Base-by-base conservation (phyloP, 2,888 invertebrate genomes). In the Xestia rhomboidea region DNA sequence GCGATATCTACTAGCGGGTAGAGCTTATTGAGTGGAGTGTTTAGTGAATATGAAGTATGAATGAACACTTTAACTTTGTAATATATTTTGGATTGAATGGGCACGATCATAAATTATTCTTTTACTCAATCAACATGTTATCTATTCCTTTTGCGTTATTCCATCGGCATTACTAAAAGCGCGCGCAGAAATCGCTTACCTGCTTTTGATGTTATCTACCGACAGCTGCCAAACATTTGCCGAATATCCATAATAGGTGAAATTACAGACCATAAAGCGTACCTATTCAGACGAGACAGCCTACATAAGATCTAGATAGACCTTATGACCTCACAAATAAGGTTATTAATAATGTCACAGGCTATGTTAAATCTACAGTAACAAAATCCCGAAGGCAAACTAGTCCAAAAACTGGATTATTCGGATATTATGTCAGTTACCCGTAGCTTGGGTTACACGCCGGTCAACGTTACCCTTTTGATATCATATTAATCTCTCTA, bases 381-480 rank as follows among this genome's bases (percentile, higher is more conserved):
- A 69, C n/a, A 6, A 44, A 51, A 49, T 51, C 44, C 46, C 30
- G 15, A 34, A 46, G 3, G 15, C 5, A 51, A 79, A 73, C 44
- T 73, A 57, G 30, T 18, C 3, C 62, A 13, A 11, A 54, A 72
- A 72, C 13, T 24, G 30, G 49, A 68, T 64, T 69, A 76, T 38
- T 51, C 13, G 44, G 68, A 72, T 66, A 72, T 46, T 34, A 34
- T 77, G 51, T 77, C 72, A 49, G 49, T 13, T 67, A 46, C 24
- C 34, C 69, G 38, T 38, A 8, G 63, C 30, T 24, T 21, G 49
- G 49, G 62, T 67, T 51, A 30, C 54, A 6, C 46, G n/a, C 46
- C 66, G 68, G 83, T 77, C 72, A 83, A 62, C 49, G 79, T 73
- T 30, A 79, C 67, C 73, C 38, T 75, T 75, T 38, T 13, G 30